Percentiles rank a stretch among this genome's conserved stretches.
phyloP scores from a whole-genome alignment of 2,797 vertebrate species.

The Hyperoplus lanceolatus region DNA sequence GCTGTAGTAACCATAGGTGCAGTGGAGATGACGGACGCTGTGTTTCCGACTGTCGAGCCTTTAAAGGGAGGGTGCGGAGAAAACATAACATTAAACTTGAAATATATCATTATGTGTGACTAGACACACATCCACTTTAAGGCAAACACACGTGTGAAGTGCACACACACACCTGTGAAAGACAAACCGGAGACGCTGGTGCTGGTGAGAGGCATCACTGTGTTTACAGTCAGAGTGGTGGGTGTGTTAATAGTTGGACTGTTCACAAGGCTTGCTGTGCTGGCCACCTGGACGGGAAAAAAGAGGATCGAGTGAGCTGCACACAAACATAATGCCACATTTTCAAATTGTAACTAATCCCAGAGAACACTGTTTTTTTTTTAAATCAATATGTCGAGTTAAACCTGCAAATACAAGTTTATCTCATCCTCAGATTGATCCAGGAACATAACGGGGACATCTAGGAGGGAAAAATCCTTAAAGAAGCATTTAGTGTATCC shows the following conservation, averaged over 20 bases:
- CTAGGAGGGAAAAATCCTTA: neutral
- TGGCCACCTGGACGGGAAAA: conserved; percentile 89
- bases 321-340: neutral
- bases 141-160: conserved; percentile 56
- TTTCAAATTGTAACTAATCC: neutral
- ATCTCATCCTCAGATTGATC: neutral
- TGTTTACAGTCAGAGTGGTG: conserved; percentile 96
- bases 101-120: neutral
- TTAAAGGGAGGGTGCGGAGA: neutral
- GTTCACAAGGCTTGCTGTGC: conserved; percentile 97
- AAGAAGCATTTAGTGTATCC: neutral
- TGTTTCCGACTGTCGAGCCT: conserved; percentile 92
- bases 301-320: neutral
- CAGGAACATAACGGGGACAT: neutral
- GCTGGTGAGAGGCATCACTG: conserved; percentile 96
- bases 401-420: neutral
- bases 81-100: neutral
- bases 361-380: conserved; percentile 4
- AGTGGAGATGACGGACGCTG: conserved; percentile 95
- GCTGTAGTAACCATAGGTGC: conserved; percentile 90
- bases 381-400: neutral
- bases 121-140: neutral
- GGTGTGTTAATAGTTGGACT: conserved; percentile 91
- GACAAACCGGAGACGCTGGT: conserved; percentile 91
- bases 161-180: conserved; percentile 88